Evolutionary conservation across 2,888 invertebrate genomes (phyloP).

Genomic region (Rhamnusium bicolor): DNA sequence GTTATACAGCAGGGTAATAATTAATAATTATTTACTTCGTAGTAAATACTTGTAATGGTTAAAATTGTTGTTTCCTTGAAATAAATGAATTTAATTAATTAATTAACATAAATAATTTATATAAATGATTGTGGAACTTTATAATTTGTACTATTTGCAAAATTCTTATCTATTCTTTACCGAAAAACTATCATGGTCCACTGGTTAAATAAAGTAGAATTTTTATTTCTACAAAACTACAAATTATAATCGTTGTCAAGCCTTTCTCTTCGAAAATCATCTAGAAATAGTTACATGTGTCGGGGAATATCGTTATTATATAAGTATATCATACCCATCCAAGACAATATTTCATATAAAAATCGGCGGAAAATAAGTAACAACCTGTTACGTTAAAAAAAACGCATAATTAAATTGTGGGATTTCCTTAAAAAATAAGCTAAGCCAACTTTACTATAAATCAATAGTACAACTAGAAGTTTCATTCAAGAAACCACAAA

Average conservation of each 20-base stretch:
- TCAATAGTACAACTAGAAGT: constrained; percentile 19
- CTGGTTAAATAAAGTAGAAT: neutral
- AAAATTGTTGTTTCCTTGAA: neutral
- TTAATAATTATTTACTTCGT: neutral
- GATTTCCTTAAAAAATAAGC: constrained; percentile 20
- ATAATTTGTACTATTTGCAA: neutral
- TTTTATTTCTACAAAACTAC: neutral
- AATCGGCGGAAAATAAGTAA: neutral
- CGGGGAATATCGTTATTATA: neutral
- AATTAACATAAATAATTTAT: neutral
- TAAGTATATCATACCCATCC: neutral
- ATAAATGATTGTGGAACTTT: neutral
- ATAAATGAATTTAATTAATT: neutral
- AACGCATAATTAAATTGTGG: constrained; percentile 19
- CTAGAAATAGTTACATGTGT: neutral
- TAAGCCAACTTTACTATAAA: constrained; percentile 3
- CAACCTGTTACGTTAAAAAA: neutral
- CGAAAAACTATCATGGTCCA: neutral
- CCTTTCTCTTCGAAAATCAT: neutral
- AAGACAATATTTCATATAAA: neutral
- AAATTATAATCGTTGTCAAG: neutral
- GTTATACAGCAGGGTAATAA: neutral
- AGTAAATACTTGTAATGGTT: neutral
- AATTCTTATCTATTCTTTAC: neutral
- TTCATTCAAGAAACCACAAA: constrained; percentile 30